A percentile compares a stretch with the other conserved stretches of the same genome.
These are phyloP conservation scores for Pleuronectes platessa DNA, from an alignment of 2,113 vertebrate species.

Conservation along the genomic window DNA sequence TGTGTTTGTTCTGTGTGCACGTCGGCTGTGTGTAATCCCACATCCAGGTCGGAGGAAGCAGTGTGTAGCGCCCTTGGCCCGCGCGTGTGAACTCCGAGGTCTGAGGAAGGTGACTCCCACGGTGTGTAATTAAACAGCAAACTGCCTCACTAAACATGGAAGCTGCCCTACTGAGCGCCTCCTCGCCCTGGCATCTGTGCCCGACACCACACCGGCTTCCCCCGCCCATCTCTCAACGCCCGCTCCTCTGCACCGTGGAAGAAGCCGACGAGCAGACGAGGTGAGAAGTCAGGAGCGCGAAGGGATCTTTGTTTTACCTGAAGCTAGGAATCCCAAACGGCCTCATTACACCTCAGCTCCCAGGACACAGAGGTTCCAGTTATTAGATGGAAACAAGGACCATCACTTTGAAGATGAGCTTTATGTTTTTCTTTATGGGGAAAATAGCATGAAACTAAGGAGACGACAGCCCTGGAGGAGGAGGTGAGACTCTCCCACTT, in stretches of 20 bases:
- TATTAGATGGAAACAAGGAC: slow-evolving; percentile 41
- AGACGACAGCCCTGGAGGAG: slow-evolving; percentile 7
- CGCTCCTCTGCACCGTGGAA: slow-evolving; percentile 38
- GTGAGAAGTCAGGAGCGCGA: slow-evolving; percentile 32
- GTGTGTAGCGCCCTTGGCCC: slow-evolving; percentile 63
- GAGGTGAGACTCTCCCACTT: slow-evolving; percentile 4
- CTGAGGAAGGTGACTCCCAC: slow-evolving; percentile 83
- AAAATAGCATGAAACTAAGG: slow-evolving; percentile 52
- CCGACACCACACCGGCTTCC: slow-evolving; percentile 42
- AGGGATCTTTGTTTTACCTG: slow-evolving; percentile 47
- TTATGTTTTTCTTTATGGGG: slow-evolving; percentile 37
- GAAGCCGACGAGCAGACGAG: slow-evolving; percentile 31
- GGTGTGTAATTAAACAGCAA: slow-evolving; percentile 85
- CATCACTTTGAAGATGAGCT: slow-evolving; percentile 41
- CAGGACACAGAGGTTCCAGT: slow-evolving; percentile 19
- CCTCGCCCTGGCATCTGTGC: slow-evolving; percentile 70
- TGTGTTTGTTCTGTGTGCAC: not conserved
- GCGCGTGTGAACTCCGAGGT: slow-evolving; percentile 58
- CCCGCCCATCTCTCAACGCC: slow-evolving; percentile 59
- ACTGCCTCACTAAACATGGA: slow-evolving; percentile 80
- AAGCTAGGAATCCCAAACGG: slow-evolving; percentile 50
- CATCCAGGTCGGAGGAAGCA: slow-evolving; percentile 38
- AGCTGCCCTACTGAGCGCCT: slow-evolving; percentile 69
- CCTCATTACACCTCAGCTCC: slow-evolving; percentile 50
- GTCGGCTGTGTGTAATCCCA: slow-evolving; percentile 29